Evolutionary conservation across 2,888 invertebrate species (phyloP).

Genomic region (Papilio protenor): DNA sequence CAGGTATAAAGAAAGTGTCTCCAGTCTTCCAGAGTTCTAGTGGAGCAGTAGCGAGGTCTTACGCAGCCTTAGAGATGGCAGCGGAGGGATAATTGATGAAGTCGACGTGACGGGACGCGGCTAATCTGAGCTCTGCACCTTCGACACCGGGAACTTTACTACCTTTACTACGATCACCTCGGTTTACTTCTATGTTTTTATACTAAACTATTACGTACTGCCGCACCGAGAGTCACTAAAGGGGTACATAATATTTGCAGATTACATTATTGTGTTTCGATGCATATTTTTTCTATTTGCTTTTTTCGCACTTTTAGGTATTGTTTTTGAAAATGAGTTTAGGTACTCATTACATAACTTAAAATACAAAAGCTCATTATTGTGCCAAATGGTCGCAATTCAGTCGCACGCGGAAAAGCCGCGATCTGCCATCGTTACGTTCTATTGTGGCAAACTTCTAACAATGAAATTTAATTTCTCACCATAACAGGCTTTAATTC

Average conservation of each 20-base stretch:
- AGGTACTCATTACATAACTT: slow-evolving; percentile 62
- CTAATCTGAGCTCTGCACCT: slow-evolving; percentile 66
- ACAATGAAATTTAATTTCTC: slow-evolving; percentile 68
- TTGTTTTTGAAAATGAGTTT: slow-evolving; percentile 53
- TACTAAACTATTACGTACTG: neutral
- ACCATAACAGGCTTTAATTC: slow-evolving; percentile 49
- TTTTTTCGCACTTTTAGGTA: slow-evolving; percentile 48
- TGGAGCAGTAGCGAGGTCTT: slow-evolving; percentile 48
- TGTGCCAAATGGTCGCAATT: slow-evolving; percentile 68
- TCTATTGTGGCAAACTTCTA: slow-evolving; percentile 69
- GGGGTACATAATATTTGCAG: neutral
- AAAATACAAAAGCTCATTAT: slow-evolving; percentile 70
- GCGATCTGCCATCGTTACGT: slow-evolving; percentile 69
- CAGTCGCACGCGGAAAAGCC: slow-evolving; percentile 67
- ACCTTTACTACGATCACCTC: slow-evolving; percentile 47
- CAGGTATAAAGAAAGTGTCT: slow-evolving; percentile 58
- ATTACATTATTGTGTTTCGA: too few relatives aligned
- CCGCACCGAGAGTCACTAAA: neutral
- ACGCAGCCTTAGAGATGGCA: slow-evolving; percentile 47
- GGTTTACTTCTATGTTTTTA: slow-evolving; percentile 23
- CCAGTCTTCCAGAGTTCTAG: slow-evolving; percentile 42
- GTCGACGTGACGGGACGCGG: slow-evolving; percentile 66
- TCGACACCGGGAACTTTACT: slow-evolving; percentile 65
- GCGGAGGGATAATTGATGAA: slow-evolving; percentile 72
- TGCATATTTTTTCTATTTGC: too few relatives aligned